Percentiles rank a stretch among this genome's conserved stretches.
Evolutionary conservation across 2,888 invertebrate genomes (phyloP).

Genomic region (Amiota communis): DNA sequence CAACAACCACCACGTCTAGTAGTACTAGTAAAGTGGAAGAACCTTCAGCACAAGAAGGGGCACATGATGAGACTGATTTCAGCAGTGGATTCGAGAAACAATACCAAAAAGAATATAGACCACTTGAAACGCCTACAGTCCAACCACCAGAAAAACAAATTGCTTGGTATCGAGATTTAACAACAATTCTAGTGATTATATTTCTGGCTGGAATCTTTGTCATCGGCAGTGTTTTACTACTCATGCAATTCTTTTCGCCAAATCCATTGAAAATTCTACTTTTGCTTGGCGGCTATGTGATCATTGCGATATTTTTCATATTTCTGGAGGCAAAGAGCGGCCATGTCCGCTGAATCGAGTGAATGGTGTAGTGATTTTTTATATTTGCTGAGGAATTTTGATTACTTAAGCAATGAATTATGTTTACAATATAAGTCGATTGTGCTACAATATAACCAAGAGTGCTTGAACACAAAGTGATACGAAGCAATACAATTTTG

Average conservation of each 20-base stretch:
- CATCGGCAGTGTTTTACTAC: conserved; percentile 56
- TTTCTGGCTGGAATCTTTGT: conserved; percentile 55
- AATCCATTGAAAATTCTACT: conserved; percentile 54
- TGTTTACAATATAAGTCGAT: too few relatives aligned
- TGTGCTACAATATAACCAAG: too few relatives aligned
- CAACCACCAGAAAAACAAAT: conserved; percentile 51
- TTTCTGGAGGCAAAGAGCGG: conserved; percentile 63
- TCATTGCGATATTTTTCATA: conserved; percentile 53
- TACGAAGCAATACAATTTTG: too few relatives aligned
- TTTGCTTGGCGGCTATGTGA: conserved; percentile 53
- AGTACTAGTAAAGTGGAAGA: background rate
- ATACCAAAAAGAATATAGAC: conserved; percentile 64
- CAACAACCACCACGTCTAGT: conserved; percentile 29
- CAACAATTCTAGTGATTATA: conserved; percentile 53
- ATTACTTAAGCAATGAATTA: too few relatives aligned
- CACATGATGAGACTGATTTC: conserved; percentile 62
- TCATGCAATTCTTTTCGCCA: conserved; percentile 56
- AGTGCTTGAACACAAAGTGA: too few relatives aligned
- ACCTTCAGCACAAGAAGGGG: background rate
- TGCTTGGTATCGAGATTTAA: conserved; percentile 62
- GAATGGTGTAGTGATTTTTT: too few relatives aligned
- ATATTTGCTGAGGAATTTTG: too few relatives aligned
- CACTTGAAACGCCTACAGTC: conserved; percentile 49
- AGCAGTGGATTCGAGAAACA: conserved; percentile 66
- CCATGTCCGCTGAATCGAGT: conserved; percentile 55